Conservation (phyloP, 2,113 vertebrate species). For the Erythrocercus mccallii region DNA sequence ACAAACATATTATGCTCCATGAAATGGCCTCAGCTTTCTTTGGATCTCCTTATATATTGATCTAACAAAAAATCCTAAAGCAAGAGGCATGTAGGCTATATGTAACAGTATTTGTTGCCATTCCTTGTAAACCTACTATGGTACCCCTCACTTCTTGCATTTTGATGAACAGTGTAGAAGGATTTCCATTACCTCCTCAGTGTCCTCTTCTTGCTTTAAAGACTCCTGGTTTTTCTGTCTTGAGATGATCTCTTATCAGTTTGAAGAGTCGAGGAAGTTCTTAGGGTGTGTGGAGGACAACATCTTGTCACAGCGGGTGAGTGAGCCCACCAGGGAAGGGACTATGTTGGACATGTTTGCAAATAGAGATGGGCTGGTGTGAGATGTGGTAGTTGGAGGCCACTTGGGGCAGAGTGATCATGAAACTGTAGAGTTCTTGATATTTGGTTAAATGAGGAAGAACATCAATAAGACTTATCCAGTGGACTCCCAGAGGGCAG, state of each 20-base stretch:
- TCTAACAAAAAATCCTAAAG: background rate
- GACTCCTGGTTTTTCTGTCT: background rate
- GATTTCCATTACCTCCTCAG: background rate
- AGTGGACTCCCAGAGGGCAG: background rate
- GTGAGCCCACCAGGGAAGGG: background rate
- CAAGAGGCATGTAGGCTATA: background rate
- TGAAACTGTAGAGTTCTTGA: too few relatives aligned
- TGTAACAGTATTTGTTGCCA: background rate
- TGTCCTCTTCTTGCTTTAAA: background rate
- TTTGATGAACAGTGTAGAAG: background rate
- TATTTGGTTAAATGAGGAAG: background rate
- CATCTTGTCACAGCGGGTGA: background rate
- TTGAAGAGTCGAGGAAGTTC: background rate
- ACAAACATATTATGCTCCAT: background rate
- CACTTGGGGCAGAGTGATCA: fast-evolving
- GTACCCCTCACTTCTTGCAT: background rate
- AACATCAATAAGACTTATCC: background rate
- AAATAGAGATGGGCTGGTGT: background rate
- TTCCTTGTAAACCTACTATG: background rate
- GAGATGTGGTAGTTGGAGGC: background rate
- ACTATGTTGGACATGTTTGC: too few relatives aligned
- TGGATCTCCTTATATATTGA: background rate
- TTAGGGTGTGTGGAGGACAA: background rate
- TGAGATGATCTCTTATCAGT: background rate
- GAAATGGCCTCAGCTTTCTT: background rate